Base-by-base conservation (phyloP, 1,140 invertebrate species). In the Cataglyphis hispanica region DNA sequence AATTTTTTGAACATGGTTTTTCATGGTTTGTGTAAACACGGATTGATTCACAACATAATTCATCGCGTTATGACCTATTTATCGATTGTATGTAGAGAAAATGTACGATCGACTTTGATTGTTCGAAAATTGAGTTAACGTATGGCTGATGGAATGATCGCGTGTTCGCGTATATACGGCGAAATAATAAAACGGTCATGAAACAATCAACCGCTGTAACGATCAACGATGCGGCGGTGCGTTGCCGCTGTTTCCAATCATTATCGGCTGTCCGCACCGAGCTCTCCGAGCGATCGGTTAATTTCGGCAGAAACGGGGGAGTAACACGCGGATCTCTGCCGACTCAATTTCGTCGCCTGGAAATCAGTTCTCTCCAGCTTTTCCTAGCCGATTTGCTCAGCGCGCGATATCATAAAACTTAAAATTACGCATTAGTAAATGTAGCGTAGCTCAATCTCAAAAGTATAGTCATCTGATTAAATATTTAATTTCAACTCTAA, bases 111-210 rank as follows among this genome's bases (percentile, higher is more conserved):
- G 67, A 27, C 60, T 63, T 83, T 89, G 87, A 89, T 89, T 89
- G 87, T 85, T 84, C 56, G 46, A 75, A 76, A 89, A 89, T 89
- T 77, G 53, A 85, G 84, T 89, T 89, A 88, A 77, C 88, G 70
- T 77, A 56, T 58, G 58, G 40, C 76, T 84, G 78, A 27, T 56
- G 31, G 31, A 19, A 22, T 53, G 50, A 67, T 34, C 67, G 53
- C 40, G 78, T 37, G 31, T 37, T 13, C 53, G 31, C 70, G 69
- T 70, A 69, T 83, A 53, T 85, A 86, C 88, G 61, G 40, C 76
- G 87, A 88, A 89, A 86, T 89, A 89, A 90, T 89, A 90, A 90
- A 90, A 89, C 69, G 87, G 72, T 89, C 85, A 76, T 86, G 89
- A 90, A 89, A 90, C 89, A 89, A 87, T 90, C 85, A 84, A 63